Evolutionary conservation across 2,888 invertebrate species (phyloP).

Genomic region (Lydus trimaculatus): DNA sequence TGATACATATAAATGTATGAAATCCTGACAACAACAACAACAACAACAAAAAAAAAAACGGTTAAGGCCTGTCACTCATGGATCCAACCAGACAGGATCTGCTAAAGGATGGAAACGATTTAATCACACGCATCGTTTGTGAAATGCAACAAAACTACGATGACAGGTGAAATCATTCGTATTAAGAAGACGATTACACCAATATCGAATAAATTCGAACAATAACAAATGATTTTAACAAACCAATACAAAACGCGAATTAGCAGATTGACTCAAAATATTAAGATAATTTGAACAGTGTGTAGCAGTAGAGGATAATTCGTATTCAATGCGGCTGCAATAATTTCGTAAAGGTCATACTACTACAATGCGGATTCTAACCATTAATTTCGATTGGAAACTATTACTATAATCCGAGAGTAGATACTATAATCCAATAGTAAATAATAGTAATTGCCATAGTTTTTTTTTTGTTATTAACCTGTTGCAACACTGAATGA

Average conservation of each 20-base stretch:
- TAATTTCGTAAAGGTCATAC: neutral
- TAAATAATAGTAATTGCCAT: neutral
- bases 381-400: neutral
- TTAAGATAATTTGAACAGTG: neutral
- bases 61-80: slow-evolving; percentile 43
- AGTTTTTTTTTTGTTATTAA: neutral
- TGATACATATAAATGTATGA: slow-evolving; percentile 11
- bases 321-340: neutral
- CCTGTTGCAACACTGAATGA: neutral
- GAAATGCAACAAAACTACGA: slow-evolving; percentile 12
- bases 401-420: neutral
- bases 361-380: neutral
- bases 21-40: slow-evolving; percentile 21
- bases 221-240: neutral
- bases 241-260: too few species aligned
- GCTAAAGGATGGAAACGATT: slow-evolving; percentile 40
- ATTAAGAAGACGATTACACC: neutral
- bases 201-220: neutral
- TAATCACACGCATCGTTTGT: slow-evolving; percentile 40
- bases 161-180: slow-evolving; percentile 8
- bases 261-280: neutral
- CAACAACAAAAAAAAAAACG: neutral
- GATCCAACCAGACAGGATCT: slow-evolving; percentile 40
- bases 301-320: neutral
- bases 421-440: neutral